These are phyloP conservation scores for Alca torda DNA, from an alignment of 2,797 vertebrate genomes.

Conservation along the genomic window DNA sequence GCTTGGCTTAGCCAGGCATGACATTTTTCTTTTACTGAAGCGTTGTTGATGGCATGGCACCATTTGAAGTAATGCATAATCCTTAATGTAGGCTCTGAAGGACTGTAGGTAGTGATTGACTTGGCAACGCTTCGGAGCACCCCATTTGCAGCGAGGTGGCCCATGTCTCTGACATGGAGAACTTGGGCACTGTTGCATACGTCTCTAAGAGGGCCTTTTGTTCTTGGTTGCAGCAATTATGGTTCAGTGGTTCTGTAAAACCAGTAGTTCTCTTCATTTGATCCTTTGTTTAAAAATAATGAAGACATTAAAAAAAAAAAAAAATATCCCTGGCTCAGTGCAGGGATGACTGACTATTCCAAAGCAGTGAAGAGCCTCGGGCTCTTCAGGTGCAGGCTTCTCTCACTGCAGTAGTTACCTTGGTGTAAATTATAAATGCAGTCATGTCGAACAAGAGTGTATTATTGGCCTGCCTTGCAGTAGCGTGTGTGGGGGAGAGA, in stretches of 20 bases:
- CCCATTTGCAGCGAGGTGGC: background rate
- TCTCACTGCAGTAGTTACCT: background rate
- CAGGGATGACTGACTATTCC: background rate
- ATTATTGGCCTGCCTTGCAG: background rate
- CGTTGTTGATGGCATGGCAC: background rate
- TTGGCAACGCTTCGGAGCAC: background rate
- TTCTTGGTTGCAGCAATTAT: background rate
- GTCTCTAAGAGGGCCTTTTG: background rate
- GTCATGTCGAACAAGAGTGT: rapidly evolving
- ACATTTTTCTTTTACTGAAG: background rate
- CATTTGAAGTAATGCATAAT: background rate
- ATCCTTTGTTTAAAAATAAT: background rate
- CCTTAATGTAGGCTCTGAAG: background rate
- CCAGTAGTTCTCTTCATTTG: background rate
- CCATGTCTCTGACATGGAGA: rapidly evolving
- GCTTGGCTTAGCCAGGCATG: background rate
- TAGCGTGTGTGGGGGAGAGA: background rate
- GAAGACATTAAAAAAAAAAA: background rate
- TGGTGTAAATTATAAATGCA: background rate
- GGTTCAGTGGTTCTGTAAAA: background rate
- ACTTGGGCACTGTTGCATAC: background rate
- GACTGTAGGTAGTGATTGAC: background rate
- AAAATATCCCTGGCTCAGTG: background rate
- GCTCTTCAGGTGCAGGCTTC: background rate
- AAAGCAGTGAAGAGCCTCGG: background rate